phyloP scores from a whole-genome alignment of 1,140 invertebrate species.

The Popillia japonica region DNA sequence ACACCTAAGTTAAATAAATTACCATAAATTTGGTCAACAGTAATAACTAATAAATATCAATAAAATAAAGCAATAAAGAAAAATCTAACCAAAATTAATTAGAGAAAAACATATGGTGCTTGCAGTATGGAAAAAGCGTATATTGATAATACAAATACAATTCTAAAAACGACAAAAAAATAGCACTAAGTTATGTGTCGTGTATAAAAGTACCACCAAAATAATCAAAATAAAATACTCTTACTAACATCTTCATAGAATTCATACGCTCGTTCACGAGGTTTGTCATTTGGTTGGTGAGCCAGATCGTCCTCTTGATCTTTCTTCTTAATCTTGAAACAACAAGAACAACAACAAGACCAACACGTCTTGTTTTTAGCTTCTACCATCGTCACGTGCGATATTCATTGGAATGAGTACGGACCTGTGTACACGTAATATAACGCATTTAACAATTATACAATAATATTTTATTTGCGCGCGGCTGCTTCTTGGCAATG shows the following conservation, averaged over 20 bases:
- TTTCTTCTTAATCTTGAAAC: constrained; percentile 1
- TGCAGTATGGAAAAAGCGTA: too few relatives aligned
- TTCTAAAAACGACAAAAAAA: too few relatives aligned
- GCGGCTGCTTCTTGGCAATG: constrained; percentile 3
- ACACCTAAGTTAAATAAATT: too few relatives aligned
- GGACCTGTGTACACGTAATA: neutral
- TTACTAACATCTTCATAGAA: constrained; percentile 7
- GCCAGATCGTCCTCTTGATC: neutral
- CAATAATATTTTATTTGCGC: constrained; percentile 8
- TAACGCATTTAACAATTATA: neutral
- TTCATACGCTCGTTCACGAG: neutral
- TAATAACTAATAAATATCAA: too few relatives aligned
- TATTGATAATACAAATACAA: too few relatives aligned
- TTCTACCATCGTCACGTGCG: neutral
- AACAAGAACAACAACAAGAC: neutral
- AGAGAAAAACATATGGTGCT: too few relatives aligned
- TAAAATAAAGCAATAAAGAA: too few relatives aligned
- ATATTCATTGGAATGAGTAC: neutral
- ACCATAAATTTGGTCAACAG: too few relatives aligned
- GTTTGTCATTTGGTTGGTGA: neutral
- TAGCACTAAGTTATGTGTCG: too few relatives aligned
- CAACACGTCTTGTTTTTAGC: neutral
- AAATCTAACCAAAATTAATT: too few relatives aligned
- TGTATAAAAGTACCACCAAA: neutral
- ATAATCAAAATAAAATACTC: constrained; percentile 1